A percentile compares a stretch with the other conserved stretches of the same genome.
Evolutionary conservation across 2,113 vertebrate species (phyloP).

Genomic region (Shinisaurus crocodilurus): DNA sequence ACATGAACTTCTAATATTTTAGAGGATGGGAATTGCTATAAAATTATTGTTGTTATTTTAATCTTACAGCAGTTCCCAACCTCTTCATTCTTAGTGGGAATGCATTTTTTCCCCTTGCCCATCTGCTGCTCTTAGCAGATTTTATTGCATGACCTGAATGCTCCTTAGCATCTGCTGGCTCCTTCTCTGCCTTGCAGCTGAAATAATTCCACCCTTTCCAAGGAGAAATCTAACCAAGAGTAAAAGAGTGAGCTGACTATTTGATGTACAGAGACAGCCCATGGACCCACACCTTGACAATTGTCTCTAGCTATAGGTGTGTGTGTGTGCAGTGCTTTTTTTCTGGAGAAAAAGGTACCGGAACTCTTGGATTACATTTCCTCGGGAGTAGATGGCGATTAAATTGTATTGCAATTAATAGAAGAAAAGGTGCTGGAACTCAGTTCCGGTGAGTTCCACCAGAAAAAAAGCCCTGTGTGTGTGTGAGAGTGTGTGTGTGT

Average conservation of each 20-base stretch:
- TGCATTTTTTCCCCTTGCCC: conserved; percentile 17
- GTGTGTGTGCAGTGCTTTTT: too few species aligned
- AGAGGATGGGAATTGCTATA: too few species aligned
- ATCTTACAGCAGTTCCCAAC: not conserved
- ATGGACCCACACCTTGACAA: not conserved
- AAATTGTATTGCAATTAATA: too few species aligned
- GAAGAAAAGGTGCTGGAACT: too few species aligned
- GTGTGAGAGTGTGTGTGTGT: not conserved
- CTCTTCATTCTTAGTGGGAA: not conserved
- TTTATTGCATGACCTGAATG: conserved; percentile 20
- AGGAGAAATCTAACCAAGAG: not conserved
- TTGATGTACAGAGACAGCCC: not conserved
- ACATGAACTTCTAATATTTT: not conserved
- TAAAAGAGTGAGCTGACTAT: not conserved
- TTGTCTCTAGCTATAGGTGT: not conserved
- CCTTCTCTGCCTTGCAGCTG: conserved; percentile 17
- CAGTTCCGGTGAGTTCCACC: too few species aligned
- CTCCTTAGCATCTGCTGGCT: conserved; percentile 33
- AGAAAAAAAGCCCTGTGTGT: too few species aligned
- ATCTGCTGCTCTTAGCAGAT: conserved; percentile 38
- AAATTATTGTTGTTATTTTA: too few species aligned
- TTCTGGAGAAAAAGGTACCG: too few species aligned
- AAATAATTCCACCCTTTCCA: conserved; percentile 12
- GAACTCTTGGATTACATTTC: too few species aligned
- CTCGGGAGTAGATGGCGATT: too few species aligned